Conservation (phyloP, 1,140 invertebrate species). For the Drosophila kanapiae region DNA sequence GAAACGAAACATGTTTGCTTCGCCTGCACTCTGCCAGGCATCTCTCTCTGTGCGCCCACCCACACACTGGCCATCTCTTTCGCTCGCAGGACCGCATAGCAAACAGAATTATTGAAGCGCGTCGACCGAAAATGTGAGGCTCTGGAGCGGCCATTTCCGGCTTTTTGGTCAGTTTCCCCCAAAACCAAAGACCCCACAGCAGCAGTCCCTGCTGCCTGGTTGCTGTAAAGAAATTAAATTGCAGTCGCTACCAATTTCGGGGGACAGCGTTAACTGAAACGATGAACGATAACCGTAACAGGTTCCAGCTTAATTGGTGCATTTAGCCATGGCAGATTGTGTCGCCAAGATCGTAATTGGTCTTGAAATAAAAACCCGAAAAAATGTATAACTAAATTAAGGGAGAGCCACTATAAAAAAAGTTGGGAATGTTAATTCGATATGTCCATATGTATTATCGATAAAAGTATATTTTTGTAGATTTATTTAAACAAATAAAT, state of each 20-base stretch:
- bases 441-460: no score
- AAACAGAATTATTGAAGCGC: constrained; percentile 83
- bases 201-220: no score
- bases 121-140: constrained; percentile 46
- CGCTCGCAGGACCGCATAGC: constrained; percentile 21
- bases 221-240: constrained; percentile 61
- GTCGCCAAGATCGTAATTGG: constrained; percentile 21
- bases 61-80: constrained; percentile 9
- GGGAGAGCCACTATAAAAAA: background rate
- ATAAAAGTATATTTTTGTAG: no score
- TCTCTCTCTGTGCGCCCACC: background rate
- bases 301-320: constrained; percentile 22
- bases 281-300: constrained; percentile 38
- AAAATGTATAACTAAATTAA: background rate
- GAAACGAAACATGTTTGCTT: constrained; percentile 73
- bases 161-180: constrained; percentile 46
- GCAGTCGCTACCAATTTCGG: constrained; percentile 42
- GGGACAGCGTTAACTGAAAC: constrained; percentile 46
- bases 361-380: constrained; percentile 2
- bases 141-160: constrained; percentile 30
- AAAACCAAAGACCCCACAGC: background rate
- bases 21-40: constrained; percentile 20
- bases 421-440: background rate
- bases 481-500: no score
- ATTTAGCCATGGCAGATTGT: constrained; percentile 9